Evolutionary conservation across 2,888 invertebrate genomes (phyloP).

Genomic region (Lagria hirta): DNA sequence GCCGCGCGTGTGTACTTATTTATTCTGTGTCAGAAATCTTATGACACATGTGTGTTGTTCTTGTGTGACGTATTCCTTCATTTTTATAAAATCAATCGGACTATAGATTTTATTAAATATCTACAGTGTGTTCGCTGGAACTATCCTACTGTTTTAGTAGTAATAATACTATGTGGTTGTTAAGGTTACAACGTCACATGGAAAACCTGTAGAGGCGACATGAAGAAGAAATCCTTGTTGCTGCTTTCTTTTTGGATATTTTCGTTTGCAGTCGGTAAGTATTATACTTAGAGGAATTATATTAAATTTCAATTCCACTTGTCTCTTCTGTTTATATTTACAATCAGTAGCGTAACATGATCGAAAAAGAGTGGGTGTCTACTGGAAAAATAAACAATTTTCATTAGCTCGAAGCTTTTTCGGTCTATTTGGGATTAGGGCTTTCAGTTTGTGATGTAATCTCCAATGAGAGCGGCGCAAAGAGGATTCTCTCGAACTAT

Average conservation of each 20-base stretch:
- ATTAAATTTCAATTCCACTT: neutral
- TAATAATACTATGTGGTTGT: slow-evolving; percentile 27
- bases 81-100: slow-evolving; percentile 1
- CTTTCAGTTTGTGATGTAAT: slow-evolving; percentile 1
- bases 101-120: too few species aligned
- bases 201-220: slow-evolving; percentile 27
- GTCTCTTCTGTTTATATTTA: slow-evolving; percentile 4
- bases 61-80: slow-evolving; percentile 13
- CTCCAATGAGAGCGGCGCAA: slow-evolving; percentile 4
- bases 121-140: too few species aligned
- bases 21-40: slow-evolving; percentile 5
- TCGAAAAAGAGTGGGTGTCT: slow-evolving; percentile 5
- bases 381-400: slow-evolving; percentile 10
- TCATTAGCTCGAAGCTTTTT: slow-evolving; percentile 2
- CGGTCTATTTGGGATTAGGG: slow-evolving; percentile 8
- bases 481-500: too few species aligned
- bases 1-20: slow-evolving; percentile 21
- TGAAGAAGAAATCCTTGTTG: slow-evolving; percentile 30
- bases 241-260: slow-evolving; percentile 39
- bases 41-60: slow-evolving; percentile 26
- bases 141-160: too few species aligned
- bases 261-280: slow-evolving; percentile 40
- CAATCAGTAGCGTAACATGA: slow-evolving; percentile 7
- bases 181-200: slow-evolving; percentile 26
- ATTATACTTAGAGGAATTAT: slow-evolving; percentile 4